Evolutionary conservation across 1,140 invertebrate genomes (phyloP).

Genomic region (Matsumurasca onukii): DNA sequence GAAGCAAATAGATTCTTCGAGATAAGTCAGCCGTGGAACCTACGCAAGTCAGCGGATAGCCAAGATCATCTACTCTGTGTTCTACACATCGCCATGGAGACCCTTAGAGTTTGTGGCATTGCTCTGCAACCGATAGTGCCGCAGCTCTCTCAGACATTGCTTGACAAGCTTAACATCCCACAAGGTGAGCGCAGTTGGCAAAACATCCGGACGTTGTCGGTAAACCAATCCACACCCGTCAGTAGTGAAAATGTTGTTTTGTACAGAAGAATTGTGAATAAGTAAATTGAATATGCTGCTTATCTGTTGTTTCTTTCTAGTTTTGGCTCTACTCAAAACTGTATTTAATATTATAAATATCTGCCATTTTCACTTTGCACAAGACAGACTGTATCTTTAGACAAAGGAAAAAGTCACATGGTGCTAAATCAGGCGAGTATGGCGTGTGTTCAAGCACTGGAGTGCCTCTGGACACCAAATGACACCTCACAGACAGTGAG

Average conservation of each 20-base stretch:
- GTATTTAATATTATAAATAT: no score
- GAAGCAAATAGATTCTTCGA: slow-evolving; percentile 86
- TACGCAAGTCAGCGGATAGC: slow-evolving; percentile 58
- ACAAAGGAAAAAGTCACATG: no score
- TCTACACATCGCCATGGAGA: slow-evolving; percentile 82
- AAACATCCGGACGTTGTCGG: slow-evolving; percentile 43
- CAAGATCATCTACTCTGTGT: slow-evolving; percentile 66
- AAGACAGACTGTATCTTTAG: no score
- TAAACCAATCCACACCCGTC: slow-evolving; percentile 25
- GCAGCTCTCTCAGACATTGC: slow-evolving; percentile 60
- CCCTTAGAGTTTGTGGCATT: slow-evolving; percentile 69
- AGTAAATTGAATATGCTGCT: no score
- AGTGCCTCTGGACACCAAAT: no score
- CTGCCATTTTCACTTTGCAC: no score
- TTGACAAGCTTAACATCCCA: slow-evolving; percentile 65
- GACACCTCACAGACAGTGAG: no score
- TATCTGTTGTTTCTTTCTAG: no score
- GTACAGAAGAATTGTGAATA: slow-evolving; percentile 39
- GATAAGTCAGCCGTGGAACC: slow-evolving; percentile 81
- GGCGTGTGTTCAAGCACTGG: no score
- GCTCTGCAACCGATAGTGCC: slow-evolving; percentile 86
- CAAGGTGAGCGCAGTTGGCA: slow-evolving; percentile 54
- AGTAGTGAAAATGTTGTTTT: slow-evolving; percentile 39
- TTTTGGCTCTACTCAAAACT: no score
- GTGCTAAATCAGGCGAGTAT: no score